phyloP scores from a whole-genome alignment of 1,140 invertebrate species.

The Tetranychus cinnabarinus region DNA sequence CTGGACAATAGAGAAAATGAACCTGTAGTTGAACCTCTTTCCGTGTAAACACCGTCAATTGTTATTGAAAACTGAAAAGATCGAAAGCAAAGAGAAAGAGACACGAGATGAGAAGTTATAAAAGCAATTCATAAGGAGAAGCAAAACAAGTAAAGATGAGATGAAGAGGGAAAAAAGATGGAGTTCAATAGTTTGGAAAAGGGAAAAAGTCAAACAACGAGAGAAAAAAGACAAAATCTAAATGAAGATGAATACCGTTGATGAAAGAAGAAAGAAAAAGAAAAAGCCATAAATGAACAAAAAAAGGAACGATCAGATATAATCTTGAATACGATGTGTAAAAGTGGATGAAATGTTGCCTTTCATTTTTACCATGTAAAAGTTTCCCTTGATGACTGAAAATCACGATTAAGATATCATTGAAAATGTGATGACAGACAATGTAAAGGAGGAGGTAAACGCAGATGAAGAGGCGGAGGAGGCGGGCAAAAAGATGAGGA shows the following conservation, averaged over 20 bases:
- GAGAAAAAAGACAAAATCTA: background rate
- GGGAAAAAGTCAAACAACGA: no score
- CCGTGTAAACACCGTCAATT: conserved; percentile 70
- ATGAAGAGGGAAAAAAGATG: background rate
- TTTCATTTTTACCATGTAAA: no score
- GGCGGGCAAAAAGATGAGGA: no score
- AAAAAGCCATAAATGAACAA: background rate
- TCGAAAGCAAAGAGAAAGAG: background rate
- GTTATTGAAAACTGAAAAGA: conserved; percentile 54
- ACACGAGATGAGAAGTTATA: background rate
- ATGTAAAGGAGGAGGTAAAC: no score
- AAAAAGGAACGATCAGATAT: no score
- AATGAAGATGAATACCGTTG: background rate
- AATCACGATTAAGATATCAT: no score
- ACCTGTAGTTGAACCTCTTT: conserved; percentile 70
- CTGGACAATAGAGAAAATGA: conserved; percentile 71
- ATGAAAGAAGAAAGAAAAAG: background rate
- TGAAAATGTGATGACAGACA: no score
- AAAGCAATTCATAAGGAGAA: background rate
- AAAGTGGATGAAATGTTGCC: no score
- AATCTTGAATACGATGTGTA: no score
- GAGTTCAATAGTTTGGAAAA: background rate
- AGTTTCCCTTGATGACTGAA: no score
- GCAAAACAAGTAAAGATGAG: background rate
- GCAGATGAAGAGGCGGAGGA: no score